Conservation (phyloP, 2,888 invertebrate genomes). For the Litoditis marina region DNA sequence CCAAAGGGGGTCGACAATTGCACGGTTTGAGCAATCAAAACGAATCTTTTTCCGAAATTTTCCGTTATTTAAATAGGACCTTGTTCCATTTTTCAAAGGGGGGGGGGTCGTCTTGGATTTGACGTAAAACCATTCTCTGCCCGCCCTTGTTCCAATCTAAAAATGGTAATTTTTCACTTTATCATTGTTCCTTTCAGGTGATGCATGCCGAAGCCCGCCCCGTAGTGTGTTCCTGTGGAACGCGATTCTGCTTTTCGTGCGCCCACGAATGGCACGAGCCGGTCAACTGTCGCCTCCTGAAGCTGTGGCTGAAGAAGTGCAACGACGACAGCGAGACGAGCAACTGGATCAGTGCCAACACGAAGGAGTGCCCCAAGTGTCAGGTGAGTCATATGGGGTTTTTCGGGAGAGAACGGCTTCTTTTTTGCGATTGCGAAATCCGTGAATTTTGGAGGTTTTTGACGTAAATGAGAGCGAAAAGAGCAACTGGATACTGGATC, state of each 20-base stretch:
- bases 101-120: no score
- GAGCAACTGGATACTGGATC: slow-evolving; percentile 79
- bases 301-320: slow-evolving; percentile 97
- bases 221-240: slow-evolving; percentile 86
- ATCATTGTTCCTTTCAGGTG: no score
- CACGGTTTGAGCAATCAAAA: no score
- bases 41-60: neutral
- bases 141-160: no score
- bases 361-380: slow-evolving; percentile 97
- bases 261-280: slow-evolving; percentile 89
- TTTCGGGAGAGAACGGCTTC: no score
- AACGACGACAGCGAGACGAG: slow-evolving; percentile 98
- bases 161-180: neutral
- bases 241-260: slow-evolving; percentile 76
- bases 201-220: slow-evolving; percentile 36
- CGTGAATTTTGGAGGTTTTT: no score
- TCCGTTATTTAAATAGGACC: neutral
- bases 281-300: slow-evolving; percentile 85
- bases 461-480: no score
- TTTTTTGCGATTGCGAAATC: no score
- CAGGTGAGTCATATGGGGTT: no score
- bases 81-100: slow-evolving; percentile 6
- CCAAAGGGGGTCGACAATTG: no score
- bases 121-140: no score
- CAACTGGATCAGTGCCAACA: slow-evolving; percentile 98